Evolutionary conservation across 2,113 vertebrate species (phyloP), one percentile per base, ranked within the genome.

Genomic region (Orycteropus afer): DNA sequence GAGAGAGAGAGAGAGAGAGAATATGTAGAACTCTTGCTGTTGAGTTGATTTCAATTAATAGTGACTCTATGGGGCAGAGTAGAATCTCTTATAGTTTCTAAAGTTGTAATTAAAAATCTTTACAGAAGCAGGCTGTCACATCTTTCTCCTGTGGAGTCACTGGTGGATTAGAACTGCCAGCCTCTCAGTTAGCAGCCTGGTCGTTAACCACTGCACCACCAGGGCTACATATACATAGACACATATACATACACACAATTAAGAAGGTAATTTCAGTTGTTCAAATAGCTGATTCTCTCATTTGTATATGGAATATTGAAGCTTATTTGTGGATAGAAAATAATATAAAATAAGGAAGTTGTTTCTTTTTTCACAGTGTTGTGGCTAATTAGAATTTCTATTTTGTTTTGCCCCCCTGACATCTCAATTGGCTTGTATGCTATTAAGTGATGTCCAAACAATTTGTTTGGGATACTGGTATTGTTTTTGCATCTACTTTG

Each of bases 311-410:
- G 20, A 63, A 47, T 89, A 93, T 91, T 25, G 85, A 51, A 84
- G 71, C 2, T 67, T 89, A 71, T 86, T 87, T 81, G 8, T 96
- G 42, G 40, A 32, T 90, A 77, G 42, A 90, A 95, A 95, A 67
- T 13, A 93, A 37, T 49, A 76, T 77, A 63, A 81, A 93, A 37
- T 71, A 92, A 94, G 45, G 18, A 92, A 74, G 10, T 69, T 92
- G 25, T 73, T 10, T 63, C 47, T 65, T 74, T 86, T 37, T 93
- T 89, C 74, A 93, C 47, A 77, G 34, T 82, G 42, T 45, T 93
- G 84, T 73, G 61, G 69, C 14, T 96, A 61, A 91, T 89, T 95
- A 94, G 92, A 91, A 91, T 89, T 91, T 94, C 65, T 34, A 53
- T 92, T 81, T 93, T 61, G 55, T 89, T 94, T 95, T 45, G 47